phyloP scores from a whole-genome alignment of 2,797 vertebrate genomes.

The Periophthalmus magnuspinnatus region DNA sequence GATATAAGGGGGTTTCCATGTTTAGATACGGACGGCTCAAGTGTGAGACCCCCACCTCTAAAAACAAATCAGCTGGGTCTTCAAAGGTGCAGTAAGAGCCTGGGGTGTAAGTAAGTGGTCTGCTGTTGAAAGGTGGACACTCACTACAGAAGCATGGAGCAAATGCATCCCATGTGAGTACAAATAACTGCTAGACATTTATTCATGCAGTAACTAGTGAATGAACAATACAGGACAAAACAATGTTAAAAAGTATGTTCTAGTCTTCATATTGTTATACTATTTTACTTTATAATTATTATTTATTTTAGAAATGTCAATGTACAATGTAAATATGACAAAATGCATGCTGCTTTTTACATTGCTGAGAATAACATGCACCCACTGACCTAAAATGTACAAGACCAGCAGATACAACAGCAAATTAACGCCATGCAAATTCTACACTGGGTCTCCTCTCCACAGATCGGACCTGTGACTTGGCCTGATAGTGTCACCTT shows the following conservation, averaged over 20 bases:
- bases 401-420: neutral
- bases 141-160: conserved; percentile 27
- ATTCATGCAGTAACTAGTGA: no score
- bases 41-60: conserved; percentile 3
- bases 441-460: no score
- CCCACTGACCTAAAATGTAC: neutral
- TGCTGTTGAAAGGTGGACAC: conserved; percentile 1
- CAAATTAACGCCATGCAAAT: neutral
- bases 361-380: neutral
- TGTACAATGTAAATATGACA: neutral
- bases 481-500: no score
- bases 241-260: neutral
- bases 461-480: no score
- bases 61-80: conserved; percentile 19
- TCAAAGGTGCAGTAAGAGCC: conserved; percentile 26
- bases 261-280: neutral
- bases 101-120: conserved; percentile 6
- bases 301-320: neutral
- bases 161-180: conserved; percentile 49
- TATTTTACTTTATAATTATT: no score
- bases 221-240: neutral
- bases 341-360: neutral
- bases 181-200: neutral
- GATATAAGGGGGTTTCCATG: conserved; percentile 47
- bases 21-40: conserved; percentile 51